A percentile compares a stretch with the other conserved stretches of the same genome.
Conservation (phyloP, 2,797 vertebrate genomes). For the Hapalemur alaotrensis region DNA sequence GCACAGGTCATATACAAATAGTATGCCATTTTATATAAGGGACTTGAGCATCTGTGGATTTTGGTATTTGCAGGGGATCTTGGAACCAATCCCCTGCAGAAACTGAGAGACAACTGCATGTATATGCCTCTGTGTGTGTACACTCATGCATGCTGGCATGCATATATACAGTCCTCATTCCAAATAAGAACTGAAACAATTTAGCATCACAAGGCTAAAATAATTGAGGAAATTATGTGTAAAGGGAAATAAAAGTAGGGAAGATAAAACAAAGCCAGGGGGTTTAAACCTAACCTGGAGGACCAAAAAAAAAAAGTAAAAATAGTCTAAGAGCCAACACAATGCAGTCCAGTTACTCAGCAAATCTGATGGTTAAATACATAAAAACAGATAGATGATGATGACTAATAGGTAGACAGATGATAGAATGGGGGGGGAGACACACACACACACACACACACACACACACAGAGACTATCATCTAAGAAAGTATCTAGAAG, state of each 20-base stretch:
- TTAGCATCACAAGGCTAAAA: not conserved
- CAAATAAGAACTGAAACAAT: not conserved
- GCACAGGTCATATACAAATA: not conserved
- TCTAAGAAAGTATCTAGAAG: not conserved
- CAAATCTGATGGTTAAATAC: not conserved
- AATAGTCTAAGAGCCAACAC: not conserved
- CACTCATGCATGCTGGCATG: not conserved
- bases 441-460: too few species aligned
- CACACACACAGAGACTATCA: not conserved
- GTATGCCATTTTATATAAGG: not conserved
- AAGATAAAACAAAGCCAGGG: constrained; percentile 26
- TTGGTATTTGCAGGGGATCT: not conserved
- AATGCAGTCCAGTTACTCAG: not conserved
- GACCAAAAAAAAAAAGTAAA: not conserved
- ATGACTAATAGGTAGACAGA: not conserved
- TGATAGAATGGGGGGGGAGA: not conserved
- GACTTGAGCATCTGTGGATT: not conserved
- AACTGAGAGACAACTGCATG: not conserved
- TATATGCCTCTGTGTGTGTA: not conserved
- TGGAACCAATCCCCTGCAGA: not conserved
- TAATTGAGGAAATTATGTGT: not conserved
- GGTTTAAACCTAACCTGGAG: not conserved
- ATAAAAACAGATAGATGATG: not conserved
- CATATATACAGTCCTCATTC: not conserved
- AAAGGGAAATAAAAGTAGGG: constrained; percentile 29